Base-by-base conservation (phyloP, 2,113 vertebrate species). In the Zosterops borbonicus region DNA sequence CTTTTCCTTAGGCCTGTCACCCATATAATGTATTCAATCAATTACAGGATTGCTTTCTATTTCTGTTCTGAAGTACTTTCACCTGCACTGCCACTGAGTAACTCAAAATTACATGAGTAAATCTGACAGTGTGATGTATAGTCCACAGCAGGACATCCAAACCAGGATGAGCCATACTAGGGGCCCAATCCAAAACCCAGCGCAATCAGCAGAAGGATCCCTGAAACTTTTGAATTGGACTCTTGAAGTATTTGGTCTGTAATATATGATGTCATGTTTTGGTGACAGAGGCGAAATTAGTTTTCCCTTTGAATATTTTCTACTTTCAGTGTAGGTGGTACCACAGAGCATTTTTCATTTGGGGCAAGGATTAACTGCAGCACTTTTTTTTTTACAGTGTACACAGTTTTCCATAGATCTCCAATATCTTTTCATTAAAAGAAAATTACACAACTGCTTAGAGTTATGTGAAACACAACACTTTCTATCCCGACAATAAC, bases 1-100 rank as follows among this genome's bases (percentile, higher is more conserved):
- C 37, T 20, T 15, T n/a, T 18, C 29, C 73, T 94, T 87, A 28
- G 63, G 62, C 41, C 90, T 94, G 83, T 97, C 93, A 93, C n/a
- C 35, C 29, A 73, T 82, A 64, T 96, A 95, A 97, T 59, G 39
- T 83, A 94, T 84, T 94, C 50, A 67, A 14, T 94, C 90, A 92
- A 56, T 95, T 96, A 83, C 49, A 96, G 59, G 73, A 86, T 96
- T 90, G 20, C 42, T 58, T 96, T 96, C 96, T 77, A 62, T 89
- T 89, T 92, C 91, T 80, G 35, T 83, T 71, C 85, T 92, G 94
- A 96, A 97, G 76, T 83, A 41, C 65, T 94, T 97, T 97, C 77
- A 93, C 69, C 77, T 94, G 92, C 82, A 52, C 29, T 91, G 86
- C 49, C 82, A 77, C 42, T 60, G 87, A 94, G 49, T 91, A 93